Base-by-base conservation (phyloP, 1,140 invertebrate species). In the Lucilia sericata region DNA sequence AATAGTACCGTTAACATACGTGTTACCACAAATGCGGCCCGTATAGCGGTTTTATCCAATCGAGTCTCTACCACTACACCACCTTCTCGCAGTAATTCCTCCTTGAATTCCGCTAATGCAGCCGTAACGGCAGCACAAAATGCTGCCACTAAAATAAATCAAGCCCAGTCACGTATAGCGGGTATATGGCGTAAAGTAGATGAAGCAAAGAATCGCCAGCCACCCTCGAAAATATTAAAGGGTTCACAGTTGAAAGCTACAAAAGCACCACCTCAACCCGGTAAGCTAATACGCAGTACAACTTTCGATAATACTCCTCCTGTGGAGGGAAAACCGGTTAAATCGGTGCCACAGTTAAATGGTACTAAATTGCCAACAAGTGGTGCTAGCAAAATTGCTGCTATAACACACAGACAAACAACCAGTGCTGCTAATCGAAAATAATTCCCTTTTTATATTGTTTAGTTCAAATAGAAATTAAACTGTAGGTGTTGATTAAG, bases 181-280 rank as follows among this genome's bases (percentile, higher is more conserved):
- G 96, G 93, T 87, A 92, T 98, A 14, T 98, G 97, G 97, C 98
- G 97, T 86, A 95, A 94, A 87, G 95, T 96, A 2, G 96, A 97
- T 87, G 94, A 96, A 51, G 94, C 91, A n/a, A 91, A 90, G 74
- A 82, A 60, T n/a, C 60, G 78, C 70, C 84, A 86, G 87, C 3
- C 49, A 85, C 7, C 76, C 36, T n/a, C 34, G 2, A 80, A 76
- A 14, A 36, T 36, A 7, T 12, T 42, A 14, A 76, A 80, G 47
- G 76, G 76, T 49, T 80, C 76, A 25, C 76, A 49, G 19, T 80
- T 80, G 34, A 65, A 76, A 47, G 1, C 75, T n/a, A 12, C 42
- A 49, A n/a, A 81, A 14, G 10, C 83, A n/a, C 10, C 76, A 51
- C 34, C 74, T 9, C 76, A 51, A 51, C 76, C 76, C 8, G 76